Percentiles rank a stretch among this genome's conserved stretches.
Evolutionary conservation across 2,888 invertebrate genomes (phyloP).

Genomic region (Limnephilus lunatus): DNA sequence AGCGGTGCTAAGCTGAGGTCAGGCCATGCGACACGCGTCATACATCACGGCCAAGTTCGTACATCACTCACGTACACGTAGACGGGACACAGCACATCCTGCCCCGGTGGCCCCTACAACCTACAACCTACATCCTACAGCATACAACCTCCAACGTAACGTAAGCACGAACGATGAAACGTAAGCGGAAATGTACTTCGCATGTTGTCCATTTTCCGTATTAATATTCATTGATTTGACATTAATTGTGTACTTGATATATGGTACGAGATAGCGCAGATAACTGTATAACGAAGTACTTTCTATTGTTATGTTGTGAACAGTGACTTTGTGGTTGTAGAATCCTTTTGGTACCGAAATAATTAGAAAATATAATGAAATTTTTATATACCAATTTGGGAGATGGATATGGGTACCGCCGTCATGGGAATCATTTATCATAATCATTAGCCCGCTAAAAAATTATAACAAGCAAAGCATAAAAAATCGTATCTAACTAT

Average conservation of each 20-base stretch:
- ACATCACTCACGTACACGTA: constrained; percentile 56
- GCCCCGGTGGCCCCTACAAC: neutral
- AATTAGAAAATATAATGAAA: too few species aligned
- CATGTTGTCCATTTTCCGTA: neutral
- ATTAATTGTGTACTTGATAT: neutral
- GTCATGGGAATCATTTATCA: too few species aligned
- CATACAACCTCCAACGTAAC: neutral
- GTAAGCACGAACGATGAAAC: neutral
- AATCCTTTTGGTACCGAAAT: too few species aligned
- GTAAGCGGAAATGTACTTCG: neutral
- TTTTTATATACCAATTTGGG: too few species aligned
- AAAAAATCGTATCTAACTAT: too few species aligned
- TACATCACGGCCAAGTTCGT: constrained; percentile 54
- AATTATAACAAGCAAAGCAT: too few species aligned
- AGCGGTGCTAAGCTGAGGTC: constrained; percentile 55
- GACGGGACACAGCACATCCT: neutral
- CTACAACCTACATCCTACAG: neutral
- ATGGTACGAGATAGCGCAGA: neutral
- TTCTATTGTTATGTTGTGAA: too few species aligned
- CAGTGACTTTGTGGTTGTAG: too few species aligned
- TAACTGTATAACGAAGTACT: neutral
- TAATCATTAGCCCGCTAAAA: too few species aligned
- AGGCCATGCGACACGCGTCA: constrained; percentile 58
- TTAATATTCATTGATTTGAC: neutral
- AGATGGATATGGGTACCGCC: too few species aligned